These are phyloP conservation scores for Thumatha senex DNA, from an alignment of 2,888 invertebrate genomes.

Conservation along the genomic window DNA sequence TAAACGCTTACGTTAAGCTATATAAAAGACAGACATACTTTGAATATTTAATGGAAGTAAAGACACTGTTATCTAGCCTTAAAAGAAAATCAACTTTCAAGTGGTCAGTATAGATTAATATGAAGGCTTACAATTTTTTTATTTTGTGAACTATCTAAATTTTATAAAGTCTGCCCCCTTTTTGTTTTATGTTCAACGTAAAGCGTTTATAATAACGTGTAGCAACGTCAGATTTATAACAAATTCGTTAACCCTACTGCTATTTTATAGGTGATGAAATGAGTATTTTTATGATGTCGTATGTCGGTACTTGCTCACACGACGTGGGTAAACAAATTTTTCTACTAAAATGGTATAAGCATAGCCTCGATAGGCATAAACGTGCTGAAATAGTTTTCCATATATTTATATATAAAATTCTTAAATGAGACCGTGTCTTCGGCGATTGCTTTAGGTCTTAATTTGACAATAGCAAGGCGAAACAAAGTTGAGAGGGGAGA, in stretches of 20 bases:
- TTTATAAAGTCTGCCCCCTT: slow-evolving; percentile 8
- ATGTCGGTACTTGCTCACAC: slow-evolving; percentile 20
- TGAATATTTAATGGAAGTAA: no score
- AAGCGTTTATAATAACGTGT: slow-evolving; percentile 48
- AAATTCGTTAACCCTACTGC: slow-evolving; percentile 43
- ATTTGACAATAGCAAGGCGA: no score
- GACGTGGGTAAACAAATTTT: slow-evolving; percentile 16
- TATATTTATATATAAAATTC: not conserved
- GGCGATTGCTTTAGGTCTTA: no score
- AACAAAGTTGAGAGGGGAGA: no score
- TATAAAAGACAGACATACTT: no score
- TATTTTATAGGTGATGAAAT: slow-evolving; percentile 31
- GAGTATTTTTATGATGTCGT: slow-evolving; percentile 35
- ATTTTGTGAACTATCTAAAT: slow-evolving; percentile 9
- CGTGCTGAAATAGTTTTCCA: not conserved
- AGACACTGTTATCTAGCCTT: no score
- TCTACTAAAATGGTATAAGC: not conserved
- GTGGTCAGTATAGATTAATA: no score
- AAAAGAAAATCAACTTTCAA: no score
- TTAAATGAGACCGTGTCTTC: no score
- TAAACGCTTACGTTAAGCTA: no score
- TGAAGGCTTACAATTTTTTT: no score
- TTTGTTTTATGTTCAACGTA: slow-evolving; percentile 47
- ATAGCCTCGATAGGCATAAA: not conserved
- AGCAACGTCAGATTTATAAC: slow-evolving; percentile 33